Conservation (phyloP, 2,888 invertebrate species). For the Macaria liturata region DNA sequence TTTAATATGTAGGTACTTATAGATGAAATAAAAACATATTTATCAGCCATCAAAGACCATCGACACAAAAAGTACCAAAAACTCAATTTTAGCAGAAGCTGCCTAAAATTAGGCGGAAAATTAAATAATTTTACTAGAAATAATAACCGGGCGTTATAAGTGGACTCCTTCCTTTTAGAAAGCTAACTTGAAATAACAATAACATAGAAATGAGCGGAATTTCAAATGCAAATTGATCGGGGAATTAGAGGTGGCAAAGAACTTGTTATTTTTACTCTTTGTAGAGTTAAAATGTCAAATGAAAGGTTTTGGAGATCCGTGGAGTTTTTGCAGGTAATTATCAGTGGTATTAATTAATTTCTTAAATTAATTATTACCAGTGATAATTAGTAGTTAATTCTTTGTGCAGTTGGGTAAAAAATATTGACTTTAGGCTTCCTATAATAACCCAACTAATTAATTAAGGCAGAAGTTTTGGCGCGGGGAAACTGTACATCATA, state of each 20-base stretch:
- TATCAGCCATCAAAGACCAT: not conserved
- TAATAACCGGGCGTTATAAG: constrained; percentile 11
- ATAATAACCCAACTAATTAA: too few relatives aligned
- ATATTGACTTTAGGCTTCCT: too few relatives aligned
- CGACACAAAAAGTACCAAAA: constrained; percentile 4
- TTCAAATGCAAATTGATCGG: constrained; percentile 36
- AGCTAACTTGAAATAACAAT: constrained; percentile 33
- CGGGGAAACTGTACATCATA: too few relatives aligned
- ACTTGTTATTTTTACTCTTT: constrained; percentile 27
- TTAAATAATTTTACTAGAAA: constrained; percentile 17
- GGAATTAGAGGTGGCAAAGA: constrained; percentile 25
- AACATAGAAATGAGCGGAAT: constrained; percentile 34
- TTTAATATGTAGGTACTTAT: too few relatives aligned
- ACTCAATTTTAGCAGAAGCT: constrained; percentile 10
- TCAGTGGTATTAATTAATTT: too few relatives aligned
- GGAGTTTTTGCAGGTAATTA: too few relatives aligned
- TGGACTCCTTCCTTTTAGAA: constrained; percentile 1
- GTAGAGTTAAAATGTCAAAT: constrained; percentile 7
- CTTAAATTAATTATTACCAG: too few relatives aligned
- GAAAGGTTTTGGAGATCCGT: constrained; percentile 5
- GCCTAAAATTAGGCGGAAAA: constrained; percentile 4
- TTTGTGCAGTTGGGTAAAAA: too few relatives aligned
- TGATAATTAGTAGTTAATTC: too few relatives aligned
- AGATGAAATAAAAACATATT: too few relatives aligned
- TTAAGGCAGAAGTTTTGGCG: too few relatives aligned